phyloP scores from a whole-genome alignment of 2,888 invertebrate genomes.

The Perizoma flavofasciatum region DNA sequence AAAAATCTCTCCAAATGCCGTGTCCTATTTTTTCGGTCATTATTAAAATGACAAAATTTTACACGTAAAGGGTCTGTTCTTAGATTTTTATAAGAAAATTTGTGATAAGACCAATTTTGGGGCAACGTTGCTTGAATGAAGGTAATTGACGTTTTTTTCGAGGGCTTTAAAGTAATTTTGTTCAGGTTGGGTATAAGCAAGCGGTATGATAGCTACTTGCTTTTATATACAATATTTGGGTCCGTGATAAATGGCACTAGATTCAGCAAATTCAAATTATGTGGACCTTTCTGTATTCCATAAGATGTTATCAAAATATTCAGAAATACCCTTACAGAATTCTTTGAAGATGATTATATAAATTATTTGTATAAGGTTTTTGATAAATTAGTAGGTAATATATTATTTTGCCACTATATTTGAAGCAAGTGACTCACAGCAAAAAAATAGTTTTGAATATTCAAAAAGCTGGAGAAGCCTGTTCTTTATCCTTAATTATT shows the following conservation, averaged over 20 bases:
- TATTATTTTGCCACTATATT: too few relatives aligned
- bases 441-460: too few relatives aligned
- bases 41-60: slow-evolving; percentile 55
- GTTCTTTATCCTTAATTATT: too few relatives aligned
- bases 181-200: slow-evolving; percentile 22
- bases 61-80: slow-evolving; percentile 46
- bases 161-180: slow-evolving; percentile 29
- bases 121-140: slow-evolving; percentile 42
- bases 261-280: slow-evolving; percentile 20
- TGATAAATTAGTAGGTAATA: too few relatives aligned
- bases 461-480: too few relatives aligned
- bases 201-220: slow-evolving; percentile 22
- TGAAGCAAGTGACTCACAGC: too few relatives aligned
- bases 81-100: slow-evolving; percentile 45
- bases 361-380: too few relatives aligned
- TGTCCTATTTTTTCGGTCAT: slow-evolving; percentile 55
- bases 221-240: slow-evolving; percentile 25
- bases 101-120: slow-evolving; percentile 50
- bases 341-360: too few relatives aligned
- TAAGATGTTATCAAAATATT: background rate
- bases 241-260: slow-evolving; percentile 21
- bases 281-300: background rate
- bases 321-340: too few relatives aligned
- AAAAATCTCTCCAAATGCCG: slow-evolving; percentile 52
- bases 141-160: slow-evolving; percentile 39